These are phyloP conservation scores for Cyprinodon brontotheroides DNA, from an alignment of 2,113 vertebrate genomes.

Conservation along the genomic window DNA sequence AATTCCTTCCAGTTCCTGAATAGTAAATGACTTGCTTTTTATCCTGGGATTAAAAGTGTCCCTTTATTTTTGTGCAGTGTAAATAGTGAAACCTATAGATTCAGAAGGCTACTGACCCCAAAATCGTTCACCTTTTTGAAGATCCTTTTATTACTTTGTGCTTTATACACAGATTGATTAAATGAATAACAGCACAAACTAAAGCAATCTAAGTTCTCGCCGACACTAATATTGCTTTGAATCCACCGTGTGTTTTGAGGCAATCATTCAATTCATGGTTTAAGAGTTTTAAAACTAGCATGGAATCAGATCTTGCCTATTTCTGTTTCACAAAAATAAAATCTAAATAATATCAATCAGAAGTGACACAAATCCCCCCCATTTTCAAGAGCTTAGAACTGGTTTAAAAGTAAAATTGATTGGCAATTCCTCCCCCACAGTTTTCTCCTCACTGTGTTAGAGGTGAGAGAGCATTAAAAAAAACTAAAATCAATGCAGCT, in stretches of 20 bases:
- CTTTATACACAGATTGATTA: no score
- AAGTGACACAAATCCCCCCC: background rate
- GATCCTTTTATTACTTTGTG: no score
- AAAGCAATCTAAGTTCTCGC: no score
- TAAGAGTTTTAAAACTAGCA: background rate
- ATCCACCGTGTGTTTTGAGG: no score
- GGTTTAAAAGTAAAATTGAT: background rate
- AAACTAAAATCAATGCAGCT: conserved; percentile 1
- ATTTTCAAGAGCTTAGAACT: background rate
- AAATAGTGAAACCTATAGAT: no score
- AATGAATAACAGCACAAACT: no score
- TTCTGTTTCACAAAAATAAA: background rate
- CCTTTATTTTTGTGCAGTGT: no score
- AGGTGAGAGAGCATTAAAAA: background rate
- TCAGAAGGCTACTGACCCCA: no score
- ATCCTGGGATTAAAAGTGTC: no score
- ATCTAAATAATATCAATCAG: background rate
- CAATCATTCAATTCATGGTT: background rate
- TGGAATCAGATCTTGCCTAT: background rate
- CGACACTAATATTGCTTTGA: no score
- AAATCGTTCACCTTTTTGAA: no score
- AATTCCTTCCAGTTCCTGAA: background rate
- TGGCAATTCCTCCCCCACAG: background rate
- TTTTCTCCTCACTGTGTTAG: background rate
- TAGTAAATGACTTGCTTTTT: no score